Conservation (phyloP, 2,113 vertebrate species). For the Ammodytes marinus region DNA sequence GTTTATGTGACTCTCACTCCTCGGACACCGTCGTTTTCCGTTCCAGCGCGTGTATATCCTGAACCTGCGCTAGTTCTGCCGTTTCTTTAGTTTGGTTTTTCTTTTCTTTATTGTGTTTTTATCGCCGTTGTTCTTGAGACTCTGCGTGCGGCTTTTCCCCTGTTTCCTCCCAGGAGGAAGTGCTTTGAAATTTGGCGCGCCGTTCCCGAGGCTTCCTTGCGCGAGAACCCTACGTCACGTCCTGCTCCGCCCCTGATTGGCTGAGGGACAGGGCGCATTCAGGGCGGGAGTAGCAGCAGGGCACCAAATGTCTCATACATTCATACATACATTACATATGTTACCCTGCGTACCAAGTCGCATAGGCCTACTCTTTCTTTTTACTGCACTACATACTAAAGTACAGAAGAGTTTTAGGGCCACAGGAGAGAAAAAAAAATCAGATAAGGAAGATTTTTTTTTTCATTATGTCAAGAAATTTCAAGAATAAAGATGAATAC, state of each 20-base stretch:
- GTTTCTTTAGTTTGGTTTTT: neutral
- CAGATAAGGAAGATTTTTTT: too few relatives aligned
- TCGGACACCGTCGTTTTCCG: neutral
- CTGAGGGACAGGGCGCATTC: conserved; percentile 62
- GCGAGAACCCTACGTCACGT: conserved; percentile 69
- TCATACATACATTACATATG: too few relatives aligned
- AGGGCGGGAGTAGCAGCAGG: neutral
- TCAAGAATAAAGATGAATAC: too few relatives aligned
- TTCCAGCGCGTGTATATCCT: fast-evolving
- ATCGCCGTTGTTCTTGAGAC: neutral
- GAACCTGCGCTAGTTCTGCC: neutral
- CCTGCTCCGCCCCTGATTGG: conserved; percentile 69
- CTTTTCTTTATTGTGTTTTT: neutral
- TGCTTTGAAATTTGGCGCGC: conserved; percentile 91
- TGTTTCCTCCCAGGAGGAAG: conserved; percentile 84
- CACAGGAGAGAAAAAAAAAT: too few relatives aligned
- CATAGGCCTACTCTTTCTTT: too few relatives aligned
- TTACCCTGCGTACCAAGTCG: too few relatives aligned
- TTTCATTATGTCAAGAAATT: too few relatives aligned
- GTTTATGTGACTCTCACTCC: neutral
- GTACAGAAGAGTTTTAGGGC: too few relatives aligned
- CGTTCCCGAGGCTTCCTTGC: conserved; percentile 71
- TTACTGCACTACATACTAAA: too few relatives aligned
- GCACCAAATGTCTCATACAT: neutral
- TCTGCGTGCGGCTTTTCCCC: conserved; percentile 1